Percentiles rank a stretch among this genome's conserved stretches.
Conservation (phyloP, 2,113 vertebrate genomes). For the Cacatua alba region DNA sequence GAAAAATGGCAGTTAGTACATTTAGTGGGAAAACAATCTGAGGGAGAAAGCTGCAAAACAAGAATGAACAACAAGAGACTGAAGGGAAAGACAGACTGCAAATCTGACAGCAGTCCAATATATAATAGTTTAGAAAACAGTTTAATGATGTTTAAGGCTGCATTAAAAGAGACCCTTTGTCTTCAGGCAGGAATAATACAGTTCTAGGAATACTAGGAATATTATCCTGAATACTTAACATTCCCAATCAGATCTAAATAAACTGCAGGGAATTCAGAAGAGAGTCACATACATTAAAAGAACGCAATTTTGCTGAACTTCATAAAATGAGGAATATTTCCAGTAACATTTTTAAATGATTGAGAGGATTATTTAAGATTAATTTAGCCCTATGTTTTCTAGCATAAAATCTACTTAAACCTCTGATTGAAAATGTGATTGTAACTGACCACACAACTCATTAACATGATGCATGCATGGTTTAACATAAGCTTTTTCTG, state of each 20-base stretch:
- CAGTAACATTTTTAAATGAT: neutral
- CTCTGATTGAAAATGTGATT: neutral
- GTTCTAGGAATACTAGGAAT: neutral
- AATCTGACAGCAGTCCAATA: neutral
- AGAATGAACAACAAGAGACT: neutral
- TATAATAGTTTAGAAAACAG: neutral
- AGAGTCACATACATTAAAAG: neutral
- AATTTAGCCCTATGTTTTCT: neutral
- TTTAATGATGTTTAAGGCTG: neutral
- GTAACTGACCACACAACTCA: neutral
- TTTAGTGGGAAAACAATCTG: slow-evolving; percentile 38
- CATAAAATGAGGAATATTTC: neutral
- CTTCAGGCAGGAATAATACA: neutral
- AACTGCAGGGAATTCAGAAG: neutral
- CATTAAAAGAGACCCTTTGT: neutral
- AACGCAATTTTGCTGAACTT: neutral
- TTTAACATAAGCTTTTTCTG: slow-evolving; percentile 7
- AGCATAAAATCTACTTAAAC: neutral
- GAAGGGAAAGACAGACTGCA: neutral
- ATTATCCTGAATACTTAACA: neutral
- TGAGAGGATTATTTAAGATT: neutral
- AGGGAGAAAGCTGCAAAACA: slow-evolving; percentile 12
- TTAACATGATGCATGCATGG: neutral
- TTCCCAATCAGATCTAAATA: slow-evolving; percentile 4
- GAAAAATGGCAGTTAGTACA: slow-evolving; percentile 39